Conservation (phyloP, 1,140 invertebrate genomes). For the Euwallacea fornicatus region DNA sequence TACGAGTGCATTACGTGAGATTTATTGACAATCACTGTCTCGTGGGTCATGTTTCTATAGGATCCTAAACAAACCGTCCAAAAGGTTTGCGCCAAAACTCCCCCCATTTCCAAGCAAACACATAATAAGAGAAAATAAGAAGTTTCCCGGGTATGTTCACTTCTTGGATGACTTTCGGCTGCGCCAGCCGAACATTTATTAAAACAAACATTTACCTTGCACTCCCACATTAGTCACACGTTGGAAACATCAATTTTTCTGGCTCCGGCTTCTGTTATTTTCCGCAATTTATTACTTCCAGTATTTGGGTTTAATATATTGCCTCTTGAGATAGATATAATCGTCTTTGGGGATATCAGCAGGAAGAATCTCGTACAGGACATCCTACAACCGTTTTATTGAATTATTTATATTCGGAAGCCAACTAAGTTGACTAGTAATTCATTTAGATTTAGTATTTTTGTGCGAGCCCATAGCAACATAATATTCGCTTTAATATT, state of each 20-base stretch:
- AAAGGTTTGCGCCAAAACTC: conserved; percentile 12
- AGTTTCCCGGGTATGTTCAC: conserved; percentile 1
- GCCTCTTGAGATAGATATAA: neutral
- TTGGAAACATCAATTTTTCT: conserved; percentile 31
- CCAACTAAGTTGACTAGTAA: too few relatives aligned
- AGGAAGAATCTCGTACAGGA: too few relatives aligned
- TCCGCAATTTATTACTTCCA: conserved; percentile 15
- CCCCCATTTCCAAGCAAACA: conserved; percentile 7
- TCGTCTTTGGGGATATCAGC: neutral
- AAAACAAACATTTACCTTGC: conserved; percentile 36
- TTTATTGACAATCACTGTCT: neutral
- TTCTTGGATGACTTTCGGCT: conserved; percentile 30
- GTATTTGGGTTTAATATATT: conserved; percentile 22
- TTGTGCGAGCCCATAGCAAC: too few relatives aligned
- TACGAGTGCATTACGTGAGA: neutral
- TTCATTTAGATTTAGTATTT: too few relatives aligned
- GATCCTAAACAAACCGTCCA: neutral
- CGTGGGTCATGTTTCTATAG: neutral
- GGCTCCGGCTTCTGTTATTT: conserved; percentile 15
- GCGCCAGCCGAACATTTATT: conserved; percentile 37
- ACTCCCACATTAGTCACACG: conserved; percentile 32
- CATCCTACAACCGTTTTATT: too few relatives aligned
- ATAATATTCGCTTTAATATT: too few relatives aligned
- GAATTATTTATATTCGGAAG: too few relatives aligned
- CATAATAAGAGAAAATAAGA: conserved; percentile 32